Conservation (phyloP, 2,888 invertebrate genomes). For the Drosophila kambysellisi region DNA sequence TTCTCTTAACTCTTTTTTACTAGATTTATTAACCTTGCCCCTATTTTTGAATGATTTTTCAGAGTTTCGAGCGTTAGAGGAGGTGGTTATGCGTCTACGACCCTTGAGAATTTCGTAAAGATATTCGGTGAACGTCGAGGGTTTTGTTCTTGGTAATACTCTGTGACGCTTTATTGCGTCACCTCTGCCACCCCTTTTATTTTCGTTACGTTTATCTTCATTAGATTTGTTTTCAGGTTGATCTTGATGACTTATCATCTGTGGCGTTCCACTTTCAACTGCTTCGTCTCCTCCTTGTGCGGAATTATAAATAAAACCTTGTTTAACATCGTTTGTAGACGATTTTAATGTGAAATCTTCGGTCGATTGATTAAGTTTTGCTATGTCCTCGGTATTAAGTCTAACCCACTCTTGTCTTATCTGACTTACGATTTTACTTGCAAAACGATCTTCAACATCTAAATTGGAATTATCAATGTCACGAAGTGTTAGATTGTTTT, state of each 20-base stretch:
- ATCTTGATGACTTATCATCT: neutral
- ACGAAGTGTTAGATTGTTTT: neutral
- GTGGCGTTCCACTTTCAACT: neutral
- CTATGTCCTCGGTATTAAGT: neutral
- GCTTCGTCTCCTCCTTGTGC: constrained; percentile 1
- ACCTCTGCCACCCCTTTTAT: neutral
- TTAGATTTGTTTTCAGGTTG: neutral
- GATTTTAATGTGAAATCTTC: neutral
- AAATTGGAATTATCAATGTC: neutral
- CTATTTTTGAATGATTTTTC: neutral
- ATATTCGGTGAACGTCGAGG: constrained; percentile 18
- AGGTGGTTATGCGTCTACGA: constrained; percentile 26
- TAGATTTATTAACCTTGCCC: neutral
- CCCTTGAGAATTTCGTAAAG: constrained; percentile 27
- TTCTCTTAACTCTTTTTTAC: neutral
- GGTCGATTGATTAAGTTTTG: neutral
- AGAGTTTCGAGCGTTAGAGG: neutral
- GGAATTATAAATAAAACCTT: constrained; percentile 8
- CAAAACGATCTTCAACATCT: neutral
- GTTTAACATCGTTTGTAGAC: neutral
- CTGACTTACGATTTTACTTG: neutral
- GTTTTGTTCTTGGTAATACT: neutral
- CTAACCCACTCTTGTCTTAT: neutral
- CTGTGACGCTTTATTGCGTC: neutral
- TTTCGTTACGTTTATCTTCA: neutral